These are phyloP conservation scores for Dascyllus trimaculatus DNA, from an alignment of 2,113 vertebrate species.

Conservation along the genomic window DNA sequence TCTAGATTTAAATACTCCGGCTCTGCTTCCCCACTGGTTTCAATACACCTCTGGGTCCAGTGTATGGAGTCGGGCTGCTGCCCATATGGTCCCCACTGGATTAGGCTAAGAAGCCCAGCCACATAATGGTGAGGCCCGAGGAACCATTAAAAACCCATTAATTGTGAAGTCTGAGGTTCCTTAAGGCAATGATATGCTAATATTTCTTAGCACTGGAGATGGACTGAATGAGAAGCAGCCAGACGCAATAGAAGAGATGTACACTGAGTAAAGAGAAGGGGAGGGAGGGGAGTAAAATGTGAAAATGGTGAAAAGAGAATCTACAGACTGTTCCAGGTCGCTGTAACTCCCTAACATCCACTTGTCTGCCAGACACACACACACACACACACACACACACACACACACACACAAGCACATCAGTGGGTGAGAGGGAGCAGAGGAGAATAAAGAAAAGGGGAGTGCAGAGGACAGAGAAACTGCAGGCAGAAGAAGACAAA, in stretches of 20 bases:
- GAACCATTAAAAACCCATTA: conserved; percentile 85
- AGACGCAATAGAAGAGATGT: conserved; percentile 35
- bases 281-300: conserved; percentile 6
- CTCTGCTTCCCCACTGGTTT: conserved; percentile 57
- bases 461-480: conserved; percentile 61
- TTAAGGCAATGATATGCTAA: conserved; percentile 79
- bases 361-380: conserved; percentile 49
- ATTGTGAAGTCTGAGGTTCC: conserved; percentile 77
- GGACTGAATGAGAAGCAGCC: conserved; percentile 34
- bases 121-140: conserved; percentile 74
- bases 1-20: conserved; percentile 67
- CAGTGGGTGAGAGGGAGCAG: conserved; percentile 22
- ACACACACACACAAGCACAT: conserved; percentile 19
- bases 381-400: conserved; percentile 11
- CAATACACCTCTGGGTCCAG: conserved; percentile 67
- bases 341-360: conserved; percentile 48
- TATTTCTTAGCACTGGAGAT: conserved; percentile 66
- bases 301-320: conserved; percentile 40
- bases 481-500: conserved; percentile 78
- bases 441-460: conserved; percentile 38
- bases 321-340: conserved; percentile 51
- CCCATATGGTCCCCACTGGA: conserved; percentile 81
- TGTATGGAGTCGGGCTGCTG: conserved; percentile 63
- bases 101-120: conserved; percentile 70
- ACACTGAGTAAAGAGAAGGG: conserved; percentile 5